Conservation (phyloP, 2,888 invertebrate genomes). For the Luperina nickerlii region DNA sequence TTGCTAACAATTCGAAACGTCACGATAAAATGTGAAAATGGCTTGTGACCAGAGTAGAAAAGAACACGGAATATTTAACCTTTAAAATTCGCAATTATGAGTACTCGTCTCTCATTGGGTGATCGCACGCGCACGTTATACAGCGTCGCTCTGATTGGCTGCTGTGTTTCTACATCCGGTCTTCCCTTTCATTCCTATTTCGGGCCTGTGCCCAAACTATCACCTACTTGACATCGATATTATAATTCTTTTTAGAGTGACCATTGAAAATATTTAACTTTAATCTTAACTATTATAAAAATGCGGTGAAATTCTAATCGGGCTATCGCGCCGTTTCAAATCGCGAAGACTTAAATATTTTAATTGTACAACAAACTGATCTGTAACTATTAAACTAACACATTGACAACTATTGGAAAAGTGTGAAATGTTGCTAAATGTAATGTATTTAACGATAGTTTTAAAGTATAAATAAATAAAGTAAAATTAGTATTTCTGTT, state of each 20-base stretch:
- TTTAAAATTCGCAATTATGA: background rate
- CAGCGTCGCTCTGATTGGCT: background rate
- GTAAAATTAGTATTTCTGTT: conserved; percentile 22
- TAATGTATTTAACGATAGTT: conserved; percentile 55
- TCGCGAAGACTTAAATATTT: conserved; percentile 51
- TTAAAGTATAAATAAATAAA: conserved; percentile 15
- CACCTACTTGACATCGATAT: conserved; percentile 42
- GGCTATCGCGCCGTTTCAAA: conserved; percentile 53
- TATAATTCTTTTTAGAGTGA: conserved; percentile 45
- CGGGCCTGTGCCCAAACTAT: conserved; percentile 16
- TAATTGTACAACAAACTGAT: conserved; percentile 57
- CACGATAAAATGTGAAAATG: conserved; percentile 45
- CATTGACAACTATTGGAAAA: conserved; percentile 37
- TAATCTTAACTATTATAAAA: conserved; percentile 47
- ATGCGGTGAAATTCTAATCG: conserved; percentile 49
- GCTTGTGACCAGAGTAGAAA: conserved; percentile 27
- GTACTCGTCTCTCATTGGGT: conserved; percentile 27
- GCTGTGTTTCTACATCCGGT: background rate
- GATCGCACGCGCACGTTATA: background rate
- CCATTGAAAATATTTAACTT: conserved; percentile 25
- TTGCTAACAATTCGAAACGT: conserved; percentile 57
- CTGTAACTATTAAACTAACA: conserved; percentile 40
- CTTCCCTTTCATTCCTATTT: conserved; percentile 4
- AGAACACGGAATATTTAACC: background rate
- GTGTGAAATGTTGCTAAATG: conserved; percentile 43